Percentiles rank a stretch among this genome's conserved stretches.
These are phyloP conservation scores for Calliopum simillimum DNA, from an alignment of 2,888 invertebrate species.

Conservation along the genomic window DNA sequence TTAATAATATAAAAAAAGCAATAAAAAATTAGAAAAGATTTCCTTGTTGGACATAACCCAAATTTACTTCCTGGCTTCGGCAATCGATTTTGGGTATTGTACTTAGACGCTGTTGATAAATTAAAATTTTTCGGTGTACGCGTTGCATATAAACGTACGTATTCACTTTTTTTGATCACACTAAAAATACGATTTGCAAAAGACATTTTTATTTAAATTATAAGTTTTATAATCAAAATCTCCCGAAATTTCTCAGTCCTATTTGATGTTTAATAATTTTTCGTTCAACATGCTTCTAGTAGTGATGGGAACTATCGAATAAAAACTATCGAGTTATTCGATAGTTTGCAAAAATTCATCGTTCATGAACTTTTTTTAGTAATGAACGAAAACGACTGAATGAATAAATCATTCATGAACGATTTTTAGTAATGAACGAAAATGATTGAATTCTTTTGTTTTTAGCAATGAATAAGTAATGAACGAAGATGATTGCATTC, in stretches of 20 bases:
- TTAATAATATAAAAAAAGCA: neutral
- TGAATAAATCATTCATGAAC: too few species aligned
- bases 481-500: too few species aligned
- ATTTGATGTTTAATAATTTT: too few species aligned
- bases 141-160: slow-evolving; percentile 45
- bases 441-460: too few species aligned
- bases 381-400: too few species aligned
- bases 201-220: slow-evolving; percentile 40
- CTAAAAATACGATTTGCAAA: slow-evolving; percentile 42
- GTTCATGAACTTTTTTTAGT: too few species aligned
- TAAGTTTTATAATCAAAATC: neutral
- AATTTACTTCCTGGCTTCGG: neutral
- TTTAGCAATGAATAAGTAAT: too few species aligned
- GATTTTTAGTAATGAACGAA: too few species aligned
- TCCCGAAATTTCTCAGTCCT: neutral
- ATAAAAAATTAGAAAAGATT: neutral
- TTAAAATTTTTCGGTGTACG: slow-evolving; percentile 26
- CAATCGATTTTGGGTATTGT: neutral
- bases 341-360: too few species aligned
- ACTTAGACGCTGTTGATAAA: slow-evolving; percentile 3
- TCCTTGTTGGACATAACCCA: slow-evolving; percentile 2
- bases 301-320: too few species aligned
- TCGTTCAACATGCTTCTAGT: too few species aligned
- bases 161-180: slow-evolving; percentile 24
- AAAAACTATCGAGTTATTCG: too few species aligned